phyloP scores from a whole-genome alignment of 2,797 vertebrate genomes.

The Chlorospingus semifuscus region DNA sequence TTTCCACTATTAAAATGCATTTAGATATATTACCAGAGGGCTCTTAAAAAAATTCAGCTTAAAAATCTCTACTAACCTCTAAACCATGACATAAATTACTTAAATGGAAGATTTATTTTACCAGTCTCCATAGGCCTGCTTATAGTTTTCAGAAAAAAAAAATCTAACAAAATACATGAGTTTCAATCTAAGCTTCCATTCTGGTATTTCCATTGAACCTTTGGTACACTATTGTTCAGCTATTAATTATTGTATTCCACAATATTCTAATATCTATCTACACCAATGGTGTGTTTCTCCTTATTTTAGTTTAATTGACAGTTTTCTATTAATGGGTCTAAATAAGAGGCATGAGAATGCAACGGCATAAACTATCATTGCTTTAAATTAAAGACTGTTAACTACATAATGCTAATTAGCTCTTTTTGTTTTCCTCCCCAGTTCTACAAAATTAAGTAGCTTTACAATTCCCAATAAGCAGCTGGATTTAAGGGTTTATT shows the following conservation, averaged over 20 bases:
- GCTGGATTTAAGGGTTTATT: neutral
- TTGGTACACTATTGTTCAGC: neutral
- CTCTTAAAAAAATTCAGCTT: neutral
- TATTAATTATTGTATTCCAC: neutral
- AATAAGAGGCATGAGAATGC: neutral
- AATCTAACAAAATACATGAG: neutral
- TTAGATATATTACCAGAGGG: neutral
- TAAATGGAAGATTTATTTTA: neutral
- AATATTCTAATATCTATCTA: neutral
- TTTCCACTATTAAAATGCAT: neutral
- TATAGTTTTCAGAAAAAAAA: neutral
- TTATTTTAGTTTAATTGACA: neutral
- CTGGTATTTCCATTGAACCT: neutral
- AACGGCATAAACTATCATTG: neutral
- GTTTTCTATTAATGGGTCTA: neutral
- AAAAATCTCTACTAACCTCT: constrained; percentile 11
- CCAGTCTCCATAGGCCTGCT: neutral
- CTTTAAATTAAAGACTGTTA: neutral
- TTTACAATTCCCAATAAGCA: neutral
- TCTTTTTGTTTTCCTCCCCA: neutral
- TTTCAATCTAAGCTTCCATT: neutral
- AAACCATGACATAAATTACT: neutral
- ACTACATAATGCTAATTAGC: neutral
- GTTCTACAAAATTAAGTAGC: neutral
- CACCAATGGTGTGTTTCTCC: neutral